These are phyloP conservation scores for Chrysemys picta DNA, from an alignment of 2,113 vertebrate genomes.

Conservation along the genomic window DNA sequence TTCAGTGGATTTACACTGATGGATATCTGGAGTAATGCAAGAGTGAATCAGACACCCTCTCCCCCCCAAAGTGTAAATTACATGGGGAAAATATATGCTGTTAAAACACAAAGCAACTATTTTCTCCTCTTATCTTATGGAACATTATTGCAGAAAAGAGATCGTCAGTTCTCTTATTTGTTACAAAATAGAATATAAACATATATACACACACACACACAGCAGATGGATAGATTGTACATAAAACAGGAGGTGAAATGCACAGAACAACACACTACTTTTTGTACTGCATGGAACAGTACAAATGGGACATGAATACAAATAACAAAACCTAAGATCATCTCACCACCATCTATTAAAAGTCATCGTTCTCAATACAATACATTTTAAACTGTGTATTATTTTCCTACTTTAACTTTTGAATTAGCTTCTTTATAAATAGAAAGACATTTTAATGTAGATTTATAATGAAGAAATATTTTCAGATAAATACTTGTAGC, in stretches of 20 bases:
- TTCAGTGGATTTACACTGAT: background rate
- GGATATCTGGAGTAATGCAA: background rate
- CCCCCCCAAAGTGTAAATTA: background rate
- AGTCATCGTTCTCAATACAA: slow-evolving; percentile 50
- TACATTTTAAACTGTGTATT: slow-evolving; percentile 56
- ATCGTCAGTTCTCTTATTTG: background rate
- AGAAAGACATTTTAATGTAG: slow-evolving; percentile 48
- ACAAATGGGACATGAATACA: background rate
- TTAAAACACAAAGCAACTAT: background rate
- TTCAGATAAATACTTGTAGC: slow-evolving; percentile 61
- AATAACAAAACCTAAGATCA: background rate
- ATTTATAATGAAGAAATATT: slow-evolving; percentile 49
- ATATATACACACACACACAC: background rate
- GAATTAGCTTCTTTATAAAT: slow-evolving; percentile 57
- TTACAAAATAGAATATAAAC: background rate
- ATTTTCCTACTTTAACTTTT: slow-evolving; percentile 59
- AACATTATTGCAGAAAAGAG: background rate
- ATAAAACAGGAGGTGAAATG: background rate
- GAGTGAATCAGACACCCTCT: background rate
- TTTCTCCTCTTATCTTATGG: background rate
- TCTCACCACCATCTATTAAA: background rate
- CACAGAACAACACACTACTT: background rate
- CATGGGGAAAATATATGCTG: background rate
- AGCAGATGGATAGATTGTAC: background rate
- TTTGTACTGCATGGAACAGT: background rate